Percentiles rank a stretch among this genome's conserved stretches.
Evolutionary conservation across 2,797 vertebrate species (phyloP).

Genomic region (Scleropages formosus): DNA sequence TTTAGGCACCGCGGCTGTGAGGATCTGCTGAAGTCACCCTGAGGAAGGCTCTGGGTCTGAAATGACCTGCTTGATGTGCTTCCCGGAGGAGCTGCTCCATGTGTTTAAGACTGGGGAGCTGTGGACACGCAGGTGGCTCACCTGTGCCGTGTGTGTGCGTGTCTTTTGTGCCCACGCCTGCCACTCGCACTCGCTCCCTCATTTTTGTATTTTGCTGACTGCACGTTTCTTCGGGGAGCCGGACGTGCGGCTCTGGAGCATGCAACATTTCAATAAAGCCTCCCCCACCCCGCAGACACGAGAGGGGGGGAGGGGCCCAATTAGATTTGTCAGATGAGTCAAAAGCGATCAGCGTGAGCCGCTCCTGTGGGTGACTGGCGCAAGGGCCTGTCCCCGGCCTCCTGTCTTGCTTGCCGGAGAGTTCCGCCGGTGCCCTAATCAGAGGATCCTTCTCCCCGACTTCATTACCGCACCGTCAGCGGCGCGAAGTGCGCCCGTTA

Average conservation of each 20-base stretch:
- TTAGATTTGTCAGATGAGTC: constrained; percentile 51
- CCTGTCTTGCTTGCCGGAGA: constrained; percentile 35
- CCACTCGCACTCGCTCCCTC: neutral
- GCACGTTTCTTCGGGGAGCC: constrained; percentile 20
- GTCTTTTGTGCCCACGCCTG: neutral
- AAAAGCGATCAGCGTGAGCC: constrained; percentile 41
- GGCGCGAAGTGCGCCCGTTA: neutral
- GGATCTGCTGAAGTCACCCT: no score
- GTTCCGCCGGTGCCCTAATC: constrained; percentile 2
- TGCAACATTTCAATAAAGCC: constrained; percentile 35
- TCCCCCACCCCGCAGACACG: constrained; percentile 21
- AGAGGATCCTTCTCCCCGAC: neutral
- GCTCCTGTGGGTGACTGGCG: constrained; percentile 36
- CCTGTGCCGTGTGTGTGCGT: neutral
- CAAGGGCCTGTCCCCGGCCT: constrained; percentile 1
- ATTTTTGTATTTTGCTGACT: constrained; percentile 20
- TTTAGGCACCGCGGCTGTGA: no score
- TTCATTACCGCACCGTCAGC: neutral
- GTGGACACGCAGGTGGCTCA: no score
- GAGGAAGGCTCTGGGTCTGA: no score
- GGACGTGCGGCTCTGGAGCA: constrained; percentile 18
- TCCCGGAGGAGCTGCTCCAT: no score
- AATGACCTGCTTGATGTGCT: no score
- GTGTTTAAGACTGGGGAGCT: no score
- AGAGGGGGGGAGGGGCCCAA: constrained; percentile 36